Percentiles rank a stretch among this genome's conserved stretches.
phyloP scores from a whole-genome alignment of 2,113 vertebrate species.

The Nothobranchius furzeri region DNA sequence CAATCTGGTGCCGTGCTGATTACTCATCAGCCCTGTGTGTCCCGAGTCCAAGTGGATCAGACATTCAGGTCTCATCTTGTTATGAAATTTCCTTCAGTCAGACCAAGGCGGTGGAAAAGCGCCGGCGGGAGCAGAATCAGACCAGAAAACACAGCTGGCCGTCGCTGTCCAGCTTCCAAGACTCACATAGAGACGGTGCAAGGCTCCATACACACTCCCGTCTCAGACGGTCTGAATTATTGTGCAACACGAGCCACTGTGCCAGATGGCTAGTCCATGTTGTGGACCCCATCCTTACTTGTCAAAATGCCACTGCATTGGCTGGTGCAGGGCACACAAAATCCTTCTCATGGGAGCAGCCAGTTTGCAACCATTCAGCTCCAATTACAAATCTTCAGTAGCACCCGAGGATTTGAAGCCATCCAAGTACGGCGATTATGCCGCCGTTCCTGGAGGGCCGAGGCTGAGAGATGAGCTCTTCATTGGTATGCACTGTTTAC shows the following conservation, averaged over 20 bases:
- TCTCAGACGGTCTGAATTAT: constrained; percentile 61
- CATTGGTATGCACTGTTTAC: constrained; percentile 66
- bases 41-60: constrained; percentile 26
- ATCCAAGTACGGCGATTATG: constrained; percentile 66
- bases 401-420: constrained; percentile 61
- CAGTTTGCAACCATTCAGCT: constrained; percentile 63
- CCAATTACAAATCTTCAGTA: constrained; percentile 69
- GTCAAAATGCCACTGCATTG: constrained; percentile 59
- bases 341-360: constrained; percentile 56
- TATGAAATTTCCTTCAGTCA: constrained; percentile 61
- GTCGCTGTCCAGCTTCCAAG: constrained; percentile 52
- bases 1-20: background rate
- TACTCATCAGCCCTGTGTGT: background rate
- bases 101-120: constrained; percentile 18
- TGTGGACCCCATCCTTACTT: constrained; percentile 59
- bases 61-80: constrained; percentile 30
- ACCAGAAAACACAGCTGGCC: constrained; percentile 55
- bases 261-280: constrained; percentile 64
- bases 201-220: constrained; percentile 39
- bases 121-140: constrained; percentile 19
- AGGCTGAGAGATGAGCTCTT: constrained; percentile 57
- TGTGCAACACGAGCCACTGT: constrained; percentile 38
- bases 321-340: constrained; percentile 45
- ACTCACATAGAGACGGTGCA: constrained; percentile 34
- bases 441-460: constrained; percentile 53